Percentiles rank a stretch among this genome's conserved stretches.
phyloP scores from a whole-genome alignment of 2,113 vertebrate species.

The Hippocampus abdominalis region DNA sequence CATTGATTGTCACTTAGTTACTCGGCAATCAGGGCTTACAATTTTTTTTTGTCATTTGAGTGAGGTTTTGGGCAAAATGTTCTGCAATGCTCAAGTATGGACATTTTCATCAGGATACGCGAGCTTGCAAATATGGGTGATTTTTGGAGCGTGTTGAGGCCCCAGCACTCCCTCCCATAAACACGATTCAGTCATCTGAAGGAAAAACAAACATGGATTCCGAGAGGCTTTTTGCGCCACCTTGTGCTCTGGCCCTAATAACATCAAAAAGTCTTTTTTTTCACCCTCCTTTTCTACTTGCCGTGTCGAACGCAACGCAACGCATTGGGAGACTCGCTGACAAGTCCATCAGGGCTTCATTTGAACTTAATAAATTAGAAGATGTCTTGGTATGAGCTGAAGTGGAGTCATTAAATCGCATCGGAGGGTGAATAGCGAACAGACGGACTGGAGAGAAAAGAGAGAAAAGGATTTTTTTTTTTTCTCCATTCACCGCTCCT shows the following conservation, averaged over 20 bases:
- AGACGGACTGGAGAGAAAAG: slow-evolving; percentile 51
- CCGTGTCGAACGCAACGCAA: neutral
- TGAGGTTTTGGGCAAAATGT: too few species aligned
- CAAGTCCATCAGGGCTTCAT: slow-evolving; percentile 22
- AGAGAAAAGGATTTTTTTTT: slow-evolving; percentile 42
- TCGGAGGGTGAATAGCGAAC: slow-evolving; percentile 8
- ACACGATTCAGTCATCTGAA: neutral
- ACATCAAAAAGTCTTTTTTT: neutral
- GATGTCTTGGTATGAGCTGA: slow-evolving; percentile 30
- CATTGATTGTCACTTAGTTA: too few species aligned
- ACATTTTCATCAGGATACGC: neutral
- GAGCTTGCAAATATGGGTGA: neutral
- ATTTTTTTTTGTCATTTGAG: too few species aligned
- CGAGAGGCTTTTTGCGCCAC: neutral
- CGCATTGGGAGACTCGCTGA: neutral
- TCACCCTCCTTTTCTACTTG: neutral
- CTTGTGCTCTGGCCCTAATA: neutral
- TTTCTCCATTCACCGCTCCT: slow-evolving; percentile 18
- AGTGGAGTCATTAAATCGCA: slow-evolving; percentile 44
- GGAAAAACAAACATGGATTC: neutral
- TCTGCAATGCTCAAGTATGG: too few species aligned
- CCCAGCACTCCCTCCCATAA: neutral
- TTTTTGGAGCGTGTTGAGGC: too few species aligned
- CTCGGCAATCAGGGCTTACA: too few species aligned
- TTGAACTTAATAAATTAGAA: slow-evolving; percentile 16